A percentile compares a stretch with the other conserved stretches of the same genome.
Conservation (phyloP, 2,797 vertebrate genomes). For the Tolypeutes matacus region DNA sequence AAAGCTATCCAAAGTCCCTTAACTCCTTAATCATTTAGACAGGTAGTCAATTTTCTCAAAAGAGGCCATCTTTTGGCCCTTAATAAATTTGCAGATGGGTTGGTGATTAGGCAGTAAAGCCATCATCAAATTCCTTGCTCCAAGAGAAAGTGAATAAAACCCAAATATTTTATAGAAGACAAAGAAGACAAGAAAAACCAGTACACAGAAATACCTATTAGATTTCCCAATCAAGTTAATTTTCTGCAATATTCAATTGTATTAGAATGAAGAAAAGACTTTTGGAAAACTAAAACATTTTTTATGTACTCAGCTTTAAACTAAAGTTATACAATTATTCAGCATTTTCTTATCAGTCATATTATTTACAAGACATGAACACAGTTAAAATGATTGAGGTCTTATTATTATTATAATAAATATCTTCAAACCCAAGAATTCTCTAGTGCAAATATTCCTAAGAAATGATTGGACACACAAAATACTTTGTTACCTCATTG, state of each 20-base stretch:
- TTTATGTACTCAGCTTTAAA: slow-evolving; percentile 10
- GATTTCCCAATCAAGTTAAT: slow-evolving; percentile 4
- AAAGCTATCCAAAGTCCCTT: slow-evolving; percentile 11
- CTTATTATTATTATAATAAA: slow-evolving; percentile 44
- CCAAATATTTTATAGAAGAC: not conserved
- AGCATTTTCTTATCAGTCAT: not conserved
- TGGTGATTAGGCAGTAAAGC: slow-evolving; percentile 23
- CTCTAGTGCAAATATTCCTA: not conserved
- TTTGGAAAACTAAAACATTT: slow-evolving; percentile 78
- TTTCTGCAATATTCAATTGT: slow-evolving; percentile 50
- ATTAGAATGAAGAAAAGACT: slow-evolving; percentile 69
- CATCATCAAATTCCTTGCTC: not conserved
- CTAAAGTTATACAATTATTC: slow-evolving; percentile 9
- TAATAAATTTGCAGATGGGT: slow-evolving; percentile 51
- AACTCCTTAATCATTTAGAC: slow-evolving; percentile 64
- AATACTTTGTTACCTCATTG: not conserved
- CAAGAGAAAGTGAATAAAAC: not conserved
- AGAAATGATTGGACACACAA: not conserved
- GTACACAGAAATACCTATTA: not conserved
- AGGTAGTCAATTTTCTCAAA: slow-evolving; percentile 64
- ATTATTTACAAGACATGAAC: slow-evolving; percentile 15
- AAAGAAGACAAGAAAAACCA: not conserved
- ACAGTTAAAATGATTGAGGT: slow-evolving; percentile 40
- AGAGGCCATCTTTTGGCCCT: slow-evolving; percentile 22
- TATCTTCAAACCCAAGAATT: not conserved